Base-by-base conservation (phyloP, 1,140 invertebrate genomes). In the Condylostylus longicornis region DNA sequence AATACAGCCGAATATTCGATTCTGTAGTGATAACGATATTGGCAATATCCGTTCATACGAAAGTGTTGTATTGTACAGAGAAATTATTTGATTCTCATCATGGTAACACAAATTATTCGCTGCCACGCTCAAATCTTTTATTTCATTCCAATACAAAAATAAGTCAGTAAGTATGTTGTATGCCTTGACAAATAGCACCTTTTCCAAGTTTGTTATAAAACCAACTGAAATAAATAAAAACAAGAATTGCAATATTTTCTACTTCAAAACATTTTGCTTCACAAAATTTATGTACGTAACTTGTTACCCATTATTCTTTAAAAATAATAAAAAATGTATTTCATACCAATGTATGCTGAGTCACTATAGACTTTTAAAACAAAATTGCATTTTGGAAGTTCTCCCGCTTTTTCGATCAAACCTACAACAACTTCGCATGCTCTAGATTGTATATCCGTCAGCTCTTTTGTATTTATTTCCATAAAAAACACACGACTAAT, bases 361-460 rank as follows among this genome's bases (percentile, higher is more conserved):
- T 43, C 36, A 9, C 33, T 37, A n/a, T 43, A 17, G 15, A 43
- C 39, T 7, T 22, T 20, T 18, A 46, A 35, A 3, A 46, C 33
- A 33, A 38, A 43, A 36, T 46, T 46, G n/a, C 32, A 29, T 25
- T 32, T 32, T 1, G 44, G 44, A 39, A 46, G 41, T 5, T 17
- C 36, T 5, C 42, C 41, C n/a, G 38, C 25, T 2, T 33, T 30
- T 19, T 43, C 42, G 13, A 46, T 43, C 10, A 43, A 19, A 15
- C 17, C 29, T 9, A 37, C 40, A n/a, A 43, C 42, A 3, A 41
- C 42, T 27, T 46, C 44, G 33, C 44, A 46, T 9, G 43, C 19
- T 9, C 44, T 38, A 3, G 44, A 43, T 18, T 46, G 44, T 6
- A 46, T 46, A 20, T 46, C 44, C 2, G 37, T 33, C 9, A 43